Percentiles rank a stretch among this genome's conserved stretches.
These are phyloP conservation scores for Pelmatolapia mariae DNA, from an alignment of 2,113 vertebrate species.

Conservation along the genomic window DNA sequence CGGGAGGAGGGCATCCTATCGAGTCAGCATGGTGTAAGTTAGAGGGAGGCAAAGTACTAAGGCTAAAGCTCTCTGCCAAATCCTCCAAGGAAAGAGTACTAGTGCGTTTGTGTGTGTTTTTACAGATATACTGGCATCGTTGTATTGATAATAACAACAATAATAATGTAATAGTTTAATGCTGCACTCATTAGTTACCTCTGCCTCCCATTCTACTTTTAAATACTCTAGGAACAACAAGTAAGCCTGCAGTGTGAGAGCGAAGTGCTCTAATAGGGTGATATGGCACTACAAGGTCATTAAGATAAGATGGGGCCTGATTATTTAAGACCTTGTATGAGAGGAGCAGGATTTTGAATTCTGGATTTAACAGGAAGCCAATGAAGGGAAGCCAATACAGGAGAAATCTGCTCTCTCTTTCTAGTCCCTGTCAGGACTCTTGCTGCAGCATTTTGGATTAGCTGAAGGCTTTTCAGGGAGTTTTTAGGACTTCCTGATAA, in stretches of 20 bases:
- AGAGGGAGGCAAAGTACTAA: not conserved
- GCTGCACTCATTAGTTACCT: not conserved
- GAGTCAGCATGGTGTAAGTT: conserved; percentile 25
- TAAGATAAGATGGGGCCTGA: not conserved
- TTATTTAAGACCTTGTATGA: not conserved
- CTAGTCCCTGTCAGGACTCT: not conserved
- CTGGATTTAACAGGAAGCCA: not conserved
- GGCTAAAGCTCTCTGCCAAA: not conserved
- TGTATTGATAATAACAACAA: not conserved
- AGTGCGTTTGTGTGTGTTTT: not conserved
- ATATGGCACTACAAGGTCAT: not conserved
- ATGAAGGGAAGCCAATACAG: not conserved
- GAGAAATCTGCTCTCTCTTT: not conserved
- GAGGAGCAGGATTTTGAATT: not conserved
- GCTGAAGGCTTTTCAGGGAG: rapidly evolving
- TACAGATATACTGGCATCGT: not conserved
- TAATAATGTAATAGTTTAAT: not conserved
- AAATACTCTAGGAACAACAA: not conserved
- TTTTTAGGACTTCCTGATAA: rapidly evolving
- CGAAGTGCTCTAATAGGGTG: not conserved
- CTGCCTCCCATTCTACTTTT: not conserved
- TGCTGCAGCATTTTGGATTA: not conserved
- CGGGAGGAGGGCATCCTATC: conserved; percentile 59
- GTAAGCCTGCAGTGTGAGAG: not conserved
- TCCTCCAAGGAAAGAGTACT: not conserved